Base-by-base conservation (phyloP, 2,888 invertebrate genomes). In the Eumacrocentrus americanus region DNA sequence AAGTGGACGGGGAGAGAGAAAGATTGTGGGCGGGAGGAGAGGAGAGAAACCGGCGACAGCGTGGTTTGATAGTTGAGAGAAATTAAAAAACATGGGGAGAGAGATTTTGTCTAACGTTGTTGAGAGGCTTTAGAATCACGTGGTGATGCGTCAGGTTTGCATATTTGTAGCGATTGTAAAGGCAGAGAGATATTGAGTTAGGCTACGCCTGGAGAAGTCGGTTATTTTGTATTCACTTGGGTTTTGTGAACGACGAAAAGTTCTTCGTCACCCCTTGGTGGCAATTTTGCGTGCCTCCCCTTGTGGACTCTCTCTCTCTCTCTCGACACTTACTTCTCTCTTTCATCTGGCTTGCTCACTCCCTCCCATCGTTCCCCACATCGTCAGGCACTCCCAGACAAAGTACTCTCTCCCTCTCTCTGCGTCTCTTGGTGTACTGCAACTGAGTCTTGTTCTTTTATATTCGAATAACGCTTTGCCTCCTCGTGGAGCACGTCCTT, bases 131-230 rank as follows among this genome's bases (percentile, higher is more conserved):
- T 18, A 25, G 64, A 60, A 74, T 75, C 75, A 74, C 74, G 73
- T 74, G 75, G 74, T 69, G 68, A 74, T 75, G 74, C 72, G 72
- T 73, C 72, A 73, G 69, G 47, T 58, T 62, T 59, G 58, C 55
- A 58, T 42, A 58, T 52, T 52, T 42, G 58, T 34, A 50, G 50
- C 22, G 37, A 55, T 58, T 56, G 40, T 60, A 60, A 55, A 46
- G 16, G 25, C 47, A 25, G 12, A 48, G 47, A 55, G 34, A 25
- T 11, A 35, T 44, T 16, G 34, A 29, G 9, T 11, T 23, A 12
- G 52, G 56, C 44, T 53, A 63, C 59, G 62, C 44, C 59, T 59
- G 37, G 11, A 42, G 22, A 16, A 42, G 48, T 48, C 40, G 59
- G 52, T 40, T 53, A 18, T 25, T 38, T 62, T 55, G 22, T 56